Conservation (phyloP, 1,140 invertebrate species). For the Drosophila repleta region DNA sequence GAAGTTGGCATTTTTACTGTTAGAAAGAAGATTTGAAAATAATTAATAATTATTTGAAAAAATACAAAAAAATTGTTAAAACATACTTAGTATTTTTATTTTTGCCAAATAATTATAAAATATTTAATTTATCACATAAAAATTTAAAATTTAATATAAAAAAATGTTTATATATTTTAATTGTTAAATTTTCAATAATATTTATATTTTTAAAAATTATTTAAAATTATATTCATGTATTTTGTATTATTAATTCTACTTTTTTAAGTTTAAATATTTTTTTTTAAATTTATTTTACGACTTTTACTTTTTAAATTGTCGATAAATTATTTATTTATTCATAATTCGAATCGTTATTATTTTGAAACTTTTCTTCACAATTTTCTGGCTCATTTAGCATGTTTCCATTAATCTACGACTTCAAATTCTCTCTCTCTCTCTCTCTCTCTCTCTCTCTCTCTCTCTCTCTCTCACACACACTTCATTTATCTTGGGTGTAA, state of each 20-base stretch:
- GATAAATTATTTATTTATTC: not conserved
- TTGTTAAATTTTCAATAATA: not conserved
- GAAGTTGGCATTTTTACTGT: conserved; percentile 35
- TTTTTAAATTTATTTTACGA: not conserved
- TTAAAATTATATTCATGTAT: not conserved
- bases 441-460: not conserved
- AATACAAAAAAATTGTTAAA: too few relatives aligned
- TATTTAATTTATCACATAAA: too few relatives aligned
- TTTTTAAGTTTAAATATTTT: too few relatives aligned
- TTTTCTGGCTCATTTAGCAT: conserved; percentile 12
- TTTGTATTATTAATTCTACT: not conserved
- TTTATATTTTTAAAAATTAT: not conserved
- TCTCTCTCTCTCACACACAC: not conserved
- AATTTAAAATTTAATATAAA: not conserved
- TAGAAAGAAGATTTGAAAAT: conserved; percentile 31
- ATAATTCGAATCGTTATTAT: too few relatives aligned
- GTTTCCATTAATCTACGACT: conserved; percentile 17
- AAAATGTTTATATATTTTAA: not conserved
- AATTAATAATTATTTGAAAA: too few relatives aligned
- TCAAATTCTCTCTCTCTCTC: conserved; percentile 10
- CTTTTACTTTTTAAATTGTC: not conserved
- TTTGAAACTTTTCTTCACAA: not conserved
- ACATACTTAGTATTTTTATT: too few relatives aligned
- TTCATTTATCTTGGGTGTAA: conserved; percentile 37
- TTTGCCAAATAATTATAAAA: too few relatives aligned